Conservation (phyloP, 2,113 vertebrate species). For the Panthera leo region DNA sequence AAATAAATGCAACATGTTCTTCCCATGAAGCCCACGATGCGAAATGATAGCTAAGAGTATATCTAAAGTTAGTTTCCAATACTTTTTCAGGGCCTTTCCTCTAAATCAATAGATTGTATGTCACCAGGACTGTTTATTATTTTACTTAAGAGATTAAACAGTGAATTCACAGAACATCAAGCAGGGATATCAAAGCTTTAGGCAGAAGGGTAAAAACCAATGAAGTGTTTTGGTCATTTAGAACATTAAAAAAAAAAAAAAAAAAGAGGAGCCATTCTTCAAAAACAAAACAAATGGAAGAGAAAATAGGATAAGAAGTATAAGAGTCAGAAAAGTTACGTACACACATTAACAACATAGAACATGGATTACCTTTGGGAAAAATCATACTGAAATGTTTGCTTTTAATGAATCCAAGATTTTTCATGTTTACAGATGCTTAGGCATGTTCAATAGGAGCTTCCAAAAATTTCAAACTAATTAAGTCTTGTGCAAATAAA, state of each 20-base stretch:
- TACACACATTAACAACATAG: constrained; percentile 81
- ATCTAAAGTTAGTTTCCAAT: constrained; percentile 50
- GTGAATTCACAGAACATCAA: constrained; percentile 51
- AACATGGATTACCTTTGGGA: constrained; percentile 84
- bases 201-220: constrained; percentile 63
- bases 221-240: constrained; percentile 65
- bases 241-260: constrained; percentile 56
- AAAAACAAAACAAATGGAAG: constrained; percentile 77
- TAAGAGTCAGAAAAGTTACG: constrained; percentile 77
- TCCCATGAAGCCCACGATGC: constrained; percentile 70
- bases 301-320: constrained; percentile 63
- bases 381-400: constrained; percentile 79
- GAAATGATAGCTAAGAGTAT: constrained; percentile 44
- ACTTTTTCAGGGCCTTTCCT: constrained; percentile 53
- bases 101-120: constrained; percentile 60
- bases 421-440: constrained; percentile 79
- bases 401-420: constrained; percentile 80
- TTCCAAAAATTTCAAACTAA: constrained; percentile 80
- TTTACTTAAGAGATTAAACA: constrained; percentile 69
- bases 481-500: constrained; percentile 86
- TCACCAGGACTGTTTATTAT: constrained; percentile 50
- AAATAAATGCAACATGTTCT: constrained; percentile 75
- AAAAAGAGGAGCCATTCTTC: constrained; percentile 72
- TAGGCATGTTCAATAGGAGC: constrained; percentile 81
- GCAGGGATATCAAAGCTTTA: constrained; percentile 69